Conservation (phyloP, 2,797 vertebrate species). For the Synanceia verrucosa region DNA sequence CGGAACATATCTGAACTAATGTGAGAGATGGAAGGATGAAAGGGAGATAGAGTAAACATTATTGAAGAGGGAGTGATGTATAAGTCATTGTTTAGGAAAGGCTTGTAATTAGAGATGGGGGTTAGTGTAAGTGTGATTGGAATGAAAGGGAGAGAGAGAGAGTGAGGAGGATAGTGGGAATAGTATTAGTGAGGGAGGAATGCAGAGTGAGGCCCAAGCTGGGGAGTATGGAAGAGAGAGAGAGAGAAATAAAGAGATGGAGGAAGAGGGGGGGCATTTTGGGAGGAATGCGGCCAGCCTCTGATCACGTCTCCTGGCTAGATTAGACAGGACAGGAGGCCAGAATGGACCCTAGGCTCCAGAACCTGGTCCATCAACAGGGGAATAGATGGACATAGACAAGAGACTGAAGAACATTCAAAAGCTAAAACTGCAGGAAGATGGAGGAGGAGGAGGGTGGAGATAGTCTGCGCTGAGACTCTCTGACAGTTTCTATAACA, state of each 20-base stretch:
- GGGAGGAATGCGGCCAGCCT: constrained; percentile 81
- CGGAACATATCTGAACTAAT: constrained; percentile 46
- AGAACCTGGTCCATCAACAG: constrained; percentile 15
- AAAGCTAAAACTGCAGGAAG: constrained; percentile 7
- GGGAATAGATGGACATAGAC: background rate
- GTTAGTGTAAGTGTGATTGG: constrained; percentile 55
- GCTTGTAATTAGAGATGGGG: constrained; percentile 67
- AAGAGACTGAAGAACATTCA: background rate
- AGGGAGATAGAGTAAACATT: constrained; percentile 47
- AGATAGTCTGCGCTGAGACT: background rate
- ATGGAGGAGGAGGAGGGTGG: constrained; percentile 1
- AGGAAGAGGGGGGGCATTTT: constrained; percentile 44
- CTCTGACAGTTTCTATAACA: background rate
- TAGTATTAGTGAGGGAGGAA: constrained; percentile 74
- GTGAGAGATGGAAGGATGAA: constrained; percentile 46
- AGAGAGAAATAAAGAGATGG: constrained; percentile 26
- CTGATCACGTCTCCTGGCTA: constrained; percentile 77
- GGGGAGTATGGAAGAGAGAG: constrained; percentile 51
- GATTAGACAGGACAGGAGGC: constrained; percentile 79
- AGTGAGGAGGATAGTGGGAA: constrained; percentile 53
- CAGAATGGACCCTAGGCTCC: constrained; percentile 38
- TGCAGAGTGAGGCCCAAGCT: constrained; percentile 72
- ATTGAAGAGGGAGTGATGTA: constrained; percentile 59
- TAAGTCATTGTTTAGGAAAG: constrained; percentile 63
- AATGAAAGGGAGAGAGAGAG: constrained; percentile 46